These are phyloP conservation scores for Melitaea cinxia DNA, from an alignment of 1,140 invertebrate genomes.

Conservation along the genomic window DNA sequence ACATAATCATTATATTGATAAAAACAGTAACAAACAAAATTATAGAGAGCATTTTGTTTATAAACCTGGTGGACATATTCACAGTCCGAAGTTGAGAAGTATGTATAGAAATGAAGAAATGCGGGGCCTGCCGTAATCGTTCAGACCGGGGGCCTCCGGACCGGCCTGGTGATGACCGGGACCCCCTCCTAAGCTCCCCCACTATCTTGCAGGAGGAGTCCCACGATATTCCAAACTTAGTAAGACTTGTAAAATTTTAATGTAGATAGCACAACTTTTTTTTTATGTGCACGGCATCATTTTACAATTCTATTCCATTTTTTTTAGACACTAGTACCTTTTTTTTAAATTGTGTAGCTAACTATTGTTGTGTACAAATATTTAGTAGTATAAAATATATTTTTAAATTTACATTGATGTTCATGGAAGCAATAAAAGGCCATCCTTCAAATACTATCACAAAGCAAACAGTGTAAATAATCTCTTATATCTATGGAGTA, in stretches of 20 bases:
- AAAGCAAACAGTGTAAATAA: conserved; percentile 37
- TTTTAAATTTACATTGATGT: too few relatives aligned
- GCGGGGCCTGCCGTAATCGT: conserved; percentile 68
- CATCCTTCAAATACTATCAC: conserved; percentile 7
- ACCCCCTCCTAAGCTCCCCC: conserved; percentile 65
- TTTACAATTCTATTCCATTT: conserved; percentile 22
- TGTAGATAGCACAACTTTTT: conserved; percentile 56
- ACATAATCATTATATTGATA: not conserved
- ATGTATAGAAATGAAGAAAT: conserved; percentile 79
- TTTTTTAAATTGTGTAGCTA: conserved; percentile 23
- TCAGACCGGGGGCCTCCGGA: conserved; percentile 60
- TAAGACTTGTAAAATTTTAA: conserved; percentile 59
- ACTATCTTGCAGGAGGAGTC: conserved; percentile 67
- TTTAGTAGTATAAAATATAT: not conserved
- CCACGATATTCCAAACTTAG: conserved; percentile 65
- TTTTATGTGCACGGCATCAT: conserved; percentile 41
- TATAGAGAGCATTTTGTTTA: conserved; percentile 24
- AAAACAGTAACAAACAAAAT: conserved; percentile 13
- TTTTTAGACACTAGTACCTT: conserved; percentile 7
- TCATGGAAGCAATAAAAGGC: not conserved
- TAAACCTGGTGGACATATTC: conserved; percentile 48
- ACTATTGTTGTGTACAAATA: not conserved
- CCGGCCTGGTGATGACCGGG: conserved; percentile 55
- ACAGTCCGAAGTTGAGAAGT: conserved; percentile 73
- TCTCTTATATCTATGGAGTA: conserved; percentile 41